Evolutionary conservation across 1,140 invertebrate genomes (phyloP).

Genomic region (Panagrolaimus sp.): DNA sequence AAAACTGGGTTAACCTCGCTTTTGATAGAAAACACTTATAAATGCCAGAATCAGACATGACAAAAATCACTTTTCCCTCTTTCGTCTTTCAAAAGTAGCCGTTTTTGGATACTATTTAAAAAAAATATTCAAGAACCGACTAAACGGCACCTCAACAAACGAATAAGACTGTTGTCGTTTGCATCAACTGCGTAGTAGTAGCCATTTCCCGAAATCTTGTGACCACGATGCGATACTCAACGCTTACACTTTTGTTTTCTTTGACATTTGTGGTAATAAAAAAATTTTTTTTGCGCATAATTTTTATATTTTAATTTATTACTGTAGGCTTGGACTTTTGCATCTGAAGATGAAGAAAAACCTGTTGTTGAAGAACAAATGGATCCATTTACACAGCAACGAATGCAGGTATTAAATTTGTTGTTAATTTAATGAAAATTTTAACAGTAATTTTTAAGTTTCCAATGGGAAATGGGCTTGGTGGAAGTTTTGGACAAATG

Average conservation of each 20-base stretch:
- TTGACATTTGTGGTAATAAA: not conserved
- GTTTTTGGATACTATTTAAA: not conserved
- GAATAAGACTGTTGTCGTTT: too few species aligned
- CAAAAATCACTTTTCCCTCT: not conserved
- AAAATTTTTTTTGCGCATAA: not conserved
- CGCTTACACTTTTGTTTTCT: constrained; percentile 2
- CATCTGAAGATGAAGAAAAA: not conserved
- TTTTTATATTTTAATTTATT: not conserved
- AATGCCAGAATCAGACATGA: not conserved
- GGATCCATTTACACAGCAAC: not conserved
- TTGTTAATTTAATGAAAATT: not conserved
- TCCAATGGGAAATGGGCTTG: not conserved
- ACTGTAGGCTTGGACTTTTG: not conserved
- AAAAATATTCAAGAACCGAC: not conserved
- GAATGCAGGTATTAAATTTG: not conserved
- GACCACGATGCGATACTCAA: not conserved
- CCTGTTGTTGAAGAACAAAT: not conserved
- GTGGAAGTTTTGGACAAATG: not conserved
- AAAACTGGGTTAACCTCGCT: constrained; percentile 11
- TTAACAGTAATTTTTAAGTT: constrained; percentile 3
- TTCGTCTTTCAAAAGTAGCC: not conserved
- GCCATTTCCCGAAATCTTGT: too few species aligned
- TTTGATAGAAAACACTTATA: not conserved
- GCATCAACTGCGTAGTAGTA: too few species aligned
- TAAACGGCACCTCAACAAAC: too few species aligned